A percentile compares a stretch with the other conserved stretches of the same genome.
These are phyloP conservation scores for Agonopterix arenella DNA, from an alignment of 2,888 invertebrate species.

Conservation along the genomic window DNA sequence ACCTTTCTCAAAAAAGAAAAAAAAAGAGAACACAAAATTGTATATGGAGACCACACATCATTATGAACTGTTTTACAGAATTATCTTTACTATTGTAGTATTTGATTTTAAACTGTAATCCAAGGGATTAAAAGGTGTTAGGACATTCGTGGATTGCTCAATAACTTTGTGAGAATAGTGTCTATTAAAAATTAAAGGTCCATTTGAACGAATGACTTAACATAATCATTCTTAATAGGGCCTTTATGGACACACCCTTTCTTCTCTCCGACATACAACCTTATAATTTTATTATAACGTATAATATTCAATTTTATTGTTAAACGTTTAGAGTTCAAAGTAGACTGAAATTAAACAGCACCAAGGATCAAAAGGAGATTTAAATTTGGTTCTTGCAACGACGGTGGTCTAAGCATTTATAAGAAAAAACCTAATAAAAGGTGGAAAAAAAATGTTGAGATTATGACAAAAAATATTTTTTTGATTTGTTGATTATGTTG, in stretches of 20 bases:
- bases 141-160: background rate
- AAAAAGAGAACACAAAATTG: no score
- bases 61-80: no score
- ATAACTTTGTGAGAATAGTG: constrained; percentile 14
- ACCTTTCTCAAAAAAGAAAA: background rate
- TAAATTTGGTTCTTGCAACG: background rate
- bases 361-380: background rate
- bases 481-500: constrained; percentile 19
- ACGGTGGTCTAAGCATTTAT: constrained; percentile 23
- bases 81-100: no score
- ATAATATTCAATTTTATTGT: background rate
- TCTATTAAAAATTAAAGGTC: constrained; percentile 37
- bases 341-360: background rate
- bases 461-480: constrained; percentile 4
- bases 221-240: constrained; percentile 31
- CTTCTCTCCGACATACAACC: background rate
- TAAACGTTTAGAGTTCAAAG: background rate
- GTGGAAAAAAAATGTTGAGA: constrained; percentile 16
- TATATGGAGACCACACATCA: no score
- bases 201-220: constrained; percentile 41
- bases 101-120: no score
- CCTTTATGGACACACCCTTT: background rate
- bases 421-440: constrained; percentile 21
- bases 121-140: no score
- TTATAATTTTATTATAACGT: background rate